Percentiles rank a stretch among this genome's conserved stretches.
Conservation (phyloP, 1,140 invertebrate genomes). For the Eriosoma lanigerum region DNA sequence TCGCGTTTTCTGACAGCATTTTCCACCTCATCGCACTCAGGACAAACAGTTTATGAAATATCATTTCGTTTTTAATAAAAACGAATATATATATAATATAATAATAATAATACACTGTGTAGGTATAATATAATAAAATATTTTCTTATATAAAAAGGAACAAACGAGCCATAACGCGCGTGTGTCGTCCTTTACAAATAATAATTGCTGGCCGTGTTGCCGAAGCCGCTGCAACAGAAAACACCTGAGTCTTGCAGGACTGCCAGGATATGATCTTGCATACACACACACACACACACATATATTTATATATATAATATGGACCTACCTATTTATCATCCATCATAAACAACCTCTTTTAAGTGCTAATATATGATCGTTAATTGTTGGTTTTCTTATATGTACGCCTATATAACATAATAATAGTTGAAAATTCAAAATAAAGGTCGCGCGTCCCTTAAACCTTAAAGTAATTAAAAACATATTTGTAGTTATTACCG, state of each 20-base stretch:
- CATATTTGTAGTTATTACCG: no score
- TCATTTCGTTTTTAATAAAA: conserved; percentile 48
- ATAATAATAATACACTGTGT: conserved; percentile 28
- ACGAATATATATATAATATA: conserved; percentile 23
- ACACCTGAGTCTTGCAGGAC: not conserved
- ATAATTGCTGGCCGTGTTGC: not conserved
- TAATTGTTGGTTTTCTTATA: no score
- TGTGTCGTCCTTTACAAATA: conserved; percentile 23
- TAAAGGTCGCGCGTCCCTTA: no score
- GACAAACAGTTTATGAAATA: conserved; percentile 51
- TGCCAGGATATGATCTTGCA: no score
- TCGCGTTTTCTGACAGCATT: conserved; percentile 30
- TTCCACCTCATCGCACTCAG: conserved; percentile 38
- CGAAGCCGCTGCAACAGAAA: not conserved
- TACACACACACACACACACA: no score
- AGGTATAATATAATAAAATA: not conserved
- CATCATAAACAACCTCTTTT: no score
- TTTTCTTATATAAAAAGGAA: conserved; percentile 30
- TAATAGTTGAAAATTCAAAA: no score
- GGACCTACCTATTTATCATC: no score
- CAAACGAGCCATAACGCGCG: conserved; percentile 11
- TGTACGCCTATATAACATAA: no score
- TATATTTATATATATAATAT: no score
- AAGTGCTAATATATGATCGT: no score
- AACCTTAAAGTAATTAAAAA: no score